phyloP scores from a whole-genome alignment of 2,113 vertebrate species.

The Larimichthys crocea region DNA sequence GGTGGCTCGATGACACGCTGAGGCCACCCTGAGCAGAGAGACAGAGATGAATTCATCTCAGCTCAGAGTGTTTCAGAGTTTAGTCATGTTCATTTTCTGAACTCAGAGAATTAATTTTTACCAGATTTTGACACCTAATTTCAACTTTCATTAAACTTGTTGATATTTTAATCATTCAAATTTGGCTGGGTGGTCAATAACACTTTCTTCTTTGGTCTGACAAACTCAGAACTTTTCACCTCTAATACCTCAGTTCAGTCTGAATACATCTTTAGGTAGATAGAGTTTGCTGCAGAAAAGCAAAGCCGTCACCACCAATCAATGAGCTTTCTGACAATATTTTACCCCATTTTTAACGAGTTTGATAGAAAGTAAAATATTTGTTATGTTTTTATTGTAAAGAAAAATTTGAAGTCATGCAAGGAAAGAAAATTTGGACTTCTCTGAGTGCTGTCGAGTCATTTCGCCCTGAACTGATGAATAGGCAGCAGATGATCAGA shows the following conservation, averaged over 20 bases:
- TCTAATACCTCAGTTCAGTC: neutral
- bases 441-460: neutral
- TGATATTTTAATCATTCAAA: too few species aligned
- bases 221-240: too few species aligned
- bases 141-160: too few species aligned
- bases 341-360: neutral
- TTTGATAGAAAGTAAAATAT: neutral
- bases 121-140: too few species aligned
- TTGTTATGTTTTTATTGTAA: neutral
- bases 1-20: too few species aligned
- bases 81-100: too few species aligned
- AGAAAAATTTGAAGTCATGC: neutral
- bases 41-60: too few species aligned
- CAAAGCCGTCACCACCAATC: neutral
- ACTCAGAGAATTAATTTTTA: too few species aligned
- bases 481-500: neutral
- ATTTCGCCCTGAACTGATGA: neutral
- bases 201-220: too few species aligned
- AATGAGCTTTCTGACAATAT: neutral
- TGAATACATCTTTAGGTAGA: neutral
- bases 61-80: too few species aligned
- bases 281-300: neutral
- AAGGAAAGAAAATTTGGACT: neutral
- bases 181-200: too few species aligned
- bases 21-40: too few species aligned